Evolutionary conservation across 1,140 invertebrate species (phyloP).

Genomic region (Heliothis subflexa): DNA sequence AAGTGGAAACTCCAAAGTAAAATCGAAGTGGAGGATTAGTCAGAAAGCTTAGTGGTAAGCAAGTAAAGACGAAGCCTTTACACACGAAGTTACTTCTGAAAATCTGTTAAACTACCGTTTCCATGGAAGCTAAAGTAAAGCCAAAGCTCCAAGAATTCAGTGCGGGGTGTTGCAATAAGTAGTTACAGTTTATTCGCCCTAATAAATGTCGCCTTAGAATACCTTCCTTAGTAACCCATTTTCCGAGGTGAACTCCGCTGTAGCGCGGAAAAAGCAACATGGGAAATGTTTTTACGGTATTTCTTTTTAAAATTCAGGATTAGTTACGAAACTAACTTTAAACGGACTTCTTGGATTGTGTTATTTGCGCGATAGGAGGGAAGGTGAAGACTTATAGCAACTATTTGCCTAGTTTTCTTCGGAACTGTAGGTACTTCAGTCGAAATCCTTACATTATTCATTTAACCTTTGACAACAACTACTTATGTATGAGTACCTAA

Average conservation of each 20-base stretch:
- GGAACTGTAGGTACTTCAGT: not conserved
- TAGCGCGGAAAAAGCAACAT: conserved; percentile 8
- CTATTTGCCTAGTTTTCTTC: not conserved
- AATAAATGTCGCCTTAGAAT: conserved; percentile 31
- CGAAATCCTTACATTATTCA: not conserved
- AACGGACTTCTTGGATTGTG: conserved; percentile 12
- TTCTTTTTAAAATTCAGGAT: conserved; percentile 25
- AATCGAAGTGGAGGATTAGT: not conserved
- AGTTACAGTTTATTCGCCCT: conserved; percentile 34
- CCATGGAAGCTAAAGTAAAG: conserved; percentile 9
- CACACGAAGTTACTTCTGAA: not conserved
- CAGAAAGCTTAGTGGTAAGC: not conserved
- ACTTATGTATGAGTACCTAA: not conserved
- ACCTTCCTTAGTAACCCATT: conserved; percentile 30
- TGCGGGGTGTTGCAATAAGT: conserved; percentile 23
- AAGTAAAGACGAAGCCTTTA: not conserved
- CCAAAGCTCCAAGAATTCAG: not conserved
- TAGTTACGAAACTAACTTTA: conserved; percentile 3
- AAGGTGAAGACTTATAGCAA: not conserved
- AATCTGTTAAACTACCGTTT: conserved; percentile 19
- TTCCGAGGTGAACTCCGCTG: conserved; percentile 11
- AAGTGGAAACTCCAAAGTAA: no score
- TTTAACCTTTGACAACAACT: not conserved
- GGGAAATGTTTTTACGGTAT: conserved; percentile 8
- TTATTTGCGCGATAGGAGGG: not conserved